These are phyloP conservation scores for Beroe ovata DNA, from an alignment of 37 sponge, comb jelly and placozoan species.

Conservation along the genomic window DNA sequence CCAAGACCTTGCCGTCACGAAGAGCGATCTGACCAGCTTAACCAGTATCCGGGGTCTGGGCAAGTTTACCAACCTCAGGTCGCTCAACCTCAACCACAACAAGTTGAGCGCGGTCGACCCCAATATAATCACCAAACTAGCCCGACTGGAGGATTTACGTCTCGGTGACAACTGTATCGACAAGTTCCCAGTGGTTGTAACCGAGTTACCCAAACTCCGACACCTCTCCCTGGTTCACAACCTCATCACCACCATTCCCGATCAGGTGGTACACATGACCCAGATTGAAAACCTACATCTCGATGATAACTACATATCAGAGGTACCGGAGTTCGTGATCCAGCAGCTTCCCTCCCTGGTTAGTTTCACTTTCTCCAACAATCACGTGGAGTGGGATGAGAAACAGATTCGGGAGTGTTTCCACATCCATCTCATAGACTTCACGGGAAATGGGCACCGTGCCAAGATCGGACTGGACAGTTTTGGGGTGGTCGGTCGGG, in stretches of 20 bases:
- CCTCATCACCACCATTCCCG: slow-evolving; percentile 26
- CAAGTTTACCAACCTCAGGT: slow-evolving; percentile 12
- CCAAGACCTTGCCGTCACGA: slow-evolving; percentile 47
- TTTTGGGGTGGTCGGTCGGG: slow-evolving; percentile 43
- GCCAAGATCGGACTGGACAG: slow-evolving; percentile 26
- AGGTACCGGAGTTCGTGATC: slow-evolving; percentile 40
- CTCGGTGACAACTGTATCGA: slow-evolving; percentile 33
- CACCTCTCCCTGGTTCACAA: slow-evolving; percentile 53
- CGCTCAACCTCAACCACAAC: slow-evolving; percentile 51
- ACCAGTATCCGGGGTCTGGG: slow-evolving; percentile 12
- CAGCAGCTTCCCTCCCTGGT: slow-evolving; percentile 35
- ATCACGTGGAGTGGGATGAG: slow-evolving; percentile 37
- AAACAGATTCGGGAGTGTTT: slow-evolving; percentile 30
- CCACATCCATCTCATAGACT: slow-evolving; percentile 11
- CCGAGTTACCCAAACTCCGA: background rate
- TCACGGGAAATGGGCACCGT: background rate
- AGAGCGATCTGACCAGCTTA: slow-evolving; percentile 27
- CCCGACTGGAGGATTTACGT: slow-evolving; percentile 12
- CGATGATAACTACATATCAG: slow-evolving; percentile 38
- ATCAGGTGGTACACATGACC: slow-evolving; percentile 9
- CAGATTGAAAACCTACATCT: slow-evolving; percentile 17
- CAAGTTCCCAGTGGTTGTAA: slow-evolving; percentile 50
- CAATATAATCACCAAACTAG: background rate
- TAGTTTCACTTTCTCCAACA: slow-evolving; percentile 47
- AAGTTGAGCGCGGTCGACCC: background rate